These are phyloP conservation scores for Anas bahamensis DNA, from an alignment of 2,797 vertebrate species.

Conservation along the genomic window DNA sequence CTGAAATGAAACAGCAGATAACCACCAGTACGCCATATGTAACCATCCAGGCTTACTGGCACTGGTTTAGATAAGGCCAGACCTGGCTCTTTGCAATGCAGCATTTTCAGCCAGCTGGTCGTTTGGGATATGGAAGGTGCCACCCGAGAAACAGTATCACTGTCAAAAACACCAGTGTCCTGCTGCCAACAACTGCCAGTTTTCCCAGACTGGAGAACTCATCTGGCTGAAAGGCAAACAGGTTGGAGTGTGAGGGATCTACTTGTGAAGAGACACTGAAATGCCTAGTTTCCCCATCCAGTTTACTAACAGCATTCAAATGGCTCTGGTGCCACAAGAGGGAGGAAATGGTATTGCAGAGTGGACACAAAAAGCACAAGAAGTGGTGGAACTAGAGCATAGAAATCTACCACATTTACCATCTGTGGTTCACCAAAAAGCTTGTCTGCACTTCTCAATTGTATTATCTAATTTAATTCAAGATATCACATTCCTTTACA, in stretches of 20 bases:
- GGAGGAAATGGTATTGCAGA: background rate
- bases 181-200: background rate
- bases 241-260: background rate
- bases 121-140: background rate
- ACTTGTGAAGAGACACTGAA: background rate
- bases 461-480: background rate
- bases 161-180: background rate
- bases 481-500: background rate
- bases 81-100: background rate
- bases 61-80: background rate
- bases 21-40: fast-evolving
- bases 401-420: background rate
- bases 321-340: background rate
- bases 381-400: background rate
- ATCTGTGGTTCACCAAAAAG: background rate
- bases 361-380: background rate
- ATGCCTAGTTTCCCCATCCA: background rate
- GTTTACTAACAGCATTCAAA: background rate
- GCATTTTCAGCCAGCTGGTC: background rate
- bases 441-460: background rate
- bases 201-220: background rate
- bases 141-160: background rate
- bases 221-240: background rate
- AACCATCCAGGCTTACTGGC: background rate
- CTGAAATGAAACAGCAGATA: background rate